Evolutionary conservation across 2,113 vertebrate genomes (phyloP).

Genomic region (Plotosus lineatus): DNA sequence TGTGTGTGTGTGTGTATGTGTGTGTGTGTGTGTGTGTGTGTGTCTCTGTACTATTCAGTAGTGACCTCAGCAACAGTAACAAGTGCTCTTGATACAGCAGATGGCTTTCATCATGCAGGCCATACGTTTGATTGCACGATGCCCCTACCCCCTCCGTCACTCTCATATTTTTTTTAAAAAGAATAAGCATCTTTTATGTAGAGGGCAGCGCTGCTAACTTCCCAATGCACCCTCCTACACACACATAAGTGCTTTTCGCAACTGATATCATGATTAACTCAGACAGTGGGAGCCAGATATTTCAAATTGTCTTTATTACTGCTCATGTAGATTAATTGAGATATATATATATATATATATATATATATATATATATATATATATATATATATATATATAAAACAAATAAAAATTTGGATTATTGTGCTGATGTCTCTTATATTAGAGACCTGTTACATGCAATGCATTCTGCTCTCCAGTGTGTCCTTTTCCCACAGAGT

Average conservation of each 20-base stretch:
- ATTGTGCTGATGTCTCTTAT: background rate
- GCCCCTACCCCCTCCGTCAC: conserved; percentile 13
- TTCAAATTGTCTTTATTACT: conserved; percentile 19
- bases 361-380: too few species aligned
- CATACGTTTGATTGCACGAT: conserved; percentile 57
- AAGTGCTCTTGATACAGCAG: conserved; percentile 73
- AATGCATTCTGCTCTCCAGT: background rate
- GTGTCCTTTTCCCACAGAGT: background rate
- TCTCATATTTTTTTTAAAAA: conserved; percentile 40
- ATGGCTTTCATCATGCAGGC: conserved; percentile 74
- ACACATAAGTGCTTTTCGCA: conserved; percentile 49
- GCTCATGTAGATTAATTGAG: conserved; percentile 28
- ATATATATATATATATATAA: too few species aligned
- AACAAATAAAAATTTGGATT: background rate
- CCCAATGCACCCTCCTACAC: conserved; percentile 48
- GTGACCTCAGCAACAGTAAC: conserved; percentile 75
- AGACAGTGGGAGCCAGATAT: conserved; percentile 26
- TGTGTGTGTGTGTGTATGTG: conserved; percentile 41
- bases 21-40: conserved; percentile 46
- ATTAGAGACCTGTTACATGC: background rate
- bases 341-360: too few species aligned
- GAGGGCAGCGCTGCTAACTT: conserved; percentile 37
- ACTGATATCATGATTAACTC: conserved; percentile 55
- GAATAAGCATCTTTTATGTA: conserved; percentile 48
- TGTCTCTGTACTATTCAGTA: conserved; percentile 61